Evolutionary conservation across 2,113 vertebrate genomes (phyloP).

Genomic region (zebrafish (Danio rerio)): GRCz12tu NC_133193.1:23811001-23811500

Average conservation of each 20-base stretch:
- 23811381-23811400: no score
- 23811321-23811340: no score
- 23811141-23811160: conserved; percentile 61
- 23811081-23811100: conserved; percentile 64
- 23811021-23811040: not conserved
- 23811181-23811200: conserved; percentile 89
- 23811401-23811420: no score
- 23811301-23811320: no score
- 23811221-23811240: conserved; percentile 80
- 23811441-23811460: no score
- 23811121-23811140: conserved; percentile 62
- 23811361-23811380: no score
- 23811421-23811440: no score
- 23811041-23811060: not conserved
- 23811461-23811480: no score
- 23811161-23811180: conserved; percentile 77
- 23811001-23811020: not conserved
- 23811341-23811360: no score
- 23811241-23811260: conserved; percentile 49
- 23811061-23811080: not conserved
- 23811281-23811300: not conserved
- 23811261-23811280: not conserved
- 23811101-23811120: conserved; percentile 57
- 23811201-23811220: conserved; percentile 97
- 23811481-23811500: no score